phyloP scores from a whole-genome alignment of 1,140 invertebrate species.

The Stenopsyche tienmushanensis region DNA sequence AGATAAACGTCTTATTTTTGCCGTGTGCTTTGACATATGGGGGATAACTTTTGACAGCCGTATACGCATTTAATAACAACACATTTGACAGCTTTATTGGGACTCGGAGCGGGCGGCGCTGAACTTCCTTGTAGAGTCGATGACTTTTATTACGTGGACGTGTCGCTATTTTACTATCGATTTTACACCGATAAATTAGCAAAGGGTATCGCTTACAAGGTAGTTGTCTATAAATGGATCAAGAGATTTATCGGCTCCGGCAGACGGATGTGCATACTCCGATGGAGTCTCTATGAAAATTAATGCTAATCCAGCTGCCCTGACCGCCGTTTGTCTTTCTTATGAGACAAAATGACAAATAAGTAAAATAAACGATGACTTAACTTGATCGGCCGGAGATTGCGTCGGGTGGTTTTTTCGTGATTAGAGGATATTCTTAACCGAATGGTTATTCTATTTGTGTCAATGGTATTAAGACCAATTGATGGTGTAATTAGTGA shows the following conservation, averaged over 20 bases:
- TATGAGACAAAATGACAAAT: neutral
- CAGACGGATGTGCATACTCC: neutral
- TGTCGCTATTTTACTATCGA: neutral
- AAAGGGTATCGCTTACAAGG: neutral
- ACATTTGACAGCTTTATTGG: constrained; percentile 7
- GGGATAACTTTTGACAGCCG: no score
- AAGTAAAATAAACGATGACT: neutral
- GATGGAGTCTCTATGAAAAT: neutral
- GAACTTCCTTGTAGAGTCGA: neutral
- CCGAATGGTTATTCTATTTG: no score
- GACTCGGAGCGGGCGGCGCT: neutral
- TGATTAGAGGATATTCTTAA: no score
- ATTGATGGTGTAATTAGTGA: no score
- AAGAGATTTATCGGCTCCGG: neutral
- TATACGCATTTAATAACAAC: no score
- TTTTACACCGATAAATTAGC: constrained; percentile 12
- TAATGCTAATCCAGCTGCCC: neutral
- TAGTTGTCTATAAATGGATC: neutral
- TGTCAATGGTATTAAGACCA: no score
- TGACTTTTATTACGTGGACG: constrained; percentile 9
- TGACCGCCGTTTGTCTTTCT: neutral
- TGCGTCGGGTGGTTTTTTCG: no score
- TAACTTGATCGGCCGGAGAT: no score
- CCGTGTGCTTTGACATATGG: no score
- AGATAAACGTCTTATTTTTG: no score